A percentile compares a stretch with the other conserved stretches of the same genome.
Evolutionary conservation across 1,140 invertebrate species (phyloP).

Genomic region (Orchesella cincta): DNA sequence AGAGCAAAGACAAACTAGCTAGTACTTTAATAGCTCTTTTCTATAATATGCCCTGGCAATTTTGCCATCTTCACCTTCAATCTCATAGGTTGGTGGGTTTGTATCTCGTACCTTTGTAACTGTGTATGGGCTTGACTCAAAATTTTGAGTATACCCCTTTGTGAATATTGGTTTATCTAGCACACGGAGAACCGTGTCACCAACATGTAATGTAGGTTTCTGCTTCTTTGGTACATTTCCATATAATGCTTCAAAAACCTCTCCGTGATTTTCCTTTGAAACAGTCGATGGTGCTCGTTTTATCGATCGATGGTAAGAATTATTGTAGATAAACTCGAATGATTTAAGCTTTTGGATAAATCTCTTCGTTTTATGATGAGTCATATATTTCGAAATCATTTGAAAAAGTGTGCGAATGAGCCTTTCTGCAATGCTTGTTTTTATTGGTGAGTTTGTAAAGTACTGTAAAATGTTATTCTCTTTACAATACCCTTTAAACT

Average conservation of each 20-base stretch:
- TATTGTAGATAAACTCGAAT: constrained; percentile 35
- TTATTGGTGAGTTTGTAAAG: constrained; percentile 15
- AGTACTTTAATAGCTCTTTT: too few species aligned
- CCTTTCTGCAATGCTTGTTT: constrained; percentile 24
- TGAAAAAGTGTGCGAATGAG: constrained; percentile 25
- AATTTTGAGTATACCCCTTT: neutral
- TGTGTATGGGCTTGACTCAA: neutral
- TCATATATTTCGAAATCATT: constrained; percentile 30
- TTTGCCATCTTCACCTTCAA: neutral
- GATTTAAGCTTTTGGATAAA: constrained; percentile 22
- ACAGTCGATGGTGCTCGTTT: constrained; percentile 30
- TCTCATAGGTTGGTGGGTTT: neutral
- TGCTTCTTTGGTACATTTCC: neutral
- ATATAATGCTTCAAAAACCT: neutral
- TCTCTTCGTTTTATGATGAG: constrained; percentile 10
- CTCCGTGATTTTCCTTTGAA: constrained; percentile 9
- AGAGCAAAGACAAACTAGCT: too few species aligned
- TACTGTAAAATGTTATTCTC: constrained; percentile 26
- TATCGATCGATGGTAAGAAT: constrained; percentile 34
- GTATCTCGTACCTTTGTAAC: neutral
- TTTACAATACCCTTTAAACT: neutral
- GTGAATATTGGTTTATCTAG: neutral
- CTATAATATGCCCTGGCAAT: neutral
- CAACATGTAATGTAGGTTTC: neutral
- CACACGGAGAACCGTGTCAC: neutral